These are phyloP conservation scores for Sarcophilus harrisii DNA, from an alignment of 2,797 vertebrate genomes.

Conservation along the genomic window DNA sequence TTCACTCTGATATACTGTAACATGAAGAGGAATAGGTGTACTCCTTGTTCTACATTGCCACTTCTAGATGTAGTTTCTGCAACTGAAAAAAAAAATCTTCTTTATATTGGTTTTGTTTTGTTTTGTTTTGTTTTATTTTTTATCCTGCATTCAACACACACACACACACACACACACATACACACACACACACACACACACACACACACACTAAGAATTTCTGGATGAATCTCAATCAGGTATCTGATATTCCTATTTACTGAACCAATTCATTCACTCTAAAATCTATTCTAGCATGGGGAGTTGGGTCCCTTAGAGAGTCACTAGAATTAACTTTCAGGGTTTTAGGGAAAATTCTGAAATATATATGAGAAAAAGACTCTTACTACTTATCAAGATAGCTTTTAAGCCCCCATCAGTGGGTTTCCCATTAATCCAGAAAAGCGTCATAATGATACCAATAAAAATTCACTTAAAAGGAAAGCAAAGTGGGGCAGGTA, in stretches of 20 bases:
- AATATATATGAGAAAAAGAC: not conserved
- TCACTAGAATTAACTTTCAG: not conserved
- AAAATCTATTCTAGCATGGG: not conserved
- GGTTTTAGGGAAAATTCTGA: not conserved
- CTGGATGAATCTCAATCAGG: not conserved
- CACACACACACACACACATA: not conserved
- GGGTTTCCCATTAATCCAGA: not conserved
- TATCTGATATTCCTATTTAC: not conserved
- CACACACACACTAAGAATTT: not conserved
- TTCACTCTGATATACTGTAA: not conserved
- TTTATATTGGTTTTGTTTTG: not conserved
- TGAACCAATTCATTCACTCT: not conserved
- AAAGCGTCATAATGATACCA: not conserved
- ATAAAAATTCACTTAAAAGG: not conserved
- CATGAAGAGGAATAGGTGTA: not conserved
- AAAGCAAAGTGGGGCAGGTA: not conserved
- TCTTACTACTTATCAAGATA: not conserved
- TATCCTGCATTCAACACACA: not conserved
- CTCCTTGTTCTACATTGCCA: not conserved
- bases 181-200: too few relatives aligned
- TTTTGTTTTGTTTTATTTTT: not conserved
- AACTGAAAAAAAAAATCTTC: not conserved
- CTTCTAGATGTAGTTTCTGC: not conserved
- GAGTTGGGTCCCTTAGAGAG: not conserved
- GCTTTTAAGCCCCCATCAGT: not conserved